A percentile compares a stretch with the other conserved stretches of the same genome.
phyloP scores from a whole-genome alignment of 2,797 vertebrate species.

The Benthosema pterotum region DNA sequence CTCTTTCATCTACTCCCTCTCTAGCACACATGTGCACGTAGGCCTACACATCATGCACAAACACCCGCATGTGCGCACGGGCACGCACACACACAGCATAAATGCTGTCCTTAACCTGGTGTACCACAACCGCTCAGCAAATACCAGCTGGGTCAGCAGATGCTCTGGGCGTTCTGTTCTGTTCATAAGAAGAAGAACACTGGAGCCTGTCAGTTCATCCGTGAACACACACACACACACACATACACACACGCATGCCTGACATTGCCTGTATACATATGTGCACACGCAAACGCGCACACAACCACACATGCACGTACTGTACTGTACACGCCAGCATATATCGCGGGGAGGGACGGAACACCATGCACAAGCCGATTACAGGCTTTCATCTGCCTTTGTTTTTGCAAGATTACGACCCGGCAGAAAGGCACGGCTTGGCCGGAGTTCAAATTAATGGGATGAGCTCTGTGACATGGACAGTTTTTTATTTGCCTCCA shows the following conservation, averaged over 20 bases:
- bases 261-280: no score
- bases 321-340: slow-evolving; percentile 44
- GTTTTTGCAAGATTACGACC: slow-evolving; percentile 34
- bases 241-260: slow-evolving; percentile 1
- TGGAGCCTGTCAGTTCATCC: neutral
- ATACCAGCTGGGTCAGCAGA: slow-evolving; percentile 79
- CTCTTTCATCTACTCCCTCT: no score
- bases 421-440: slow-evolving; percentile 29
- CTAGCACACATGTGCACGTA: neutral
- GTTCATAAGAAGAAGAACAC: slow-evolving; percentile 8
- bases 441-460: slow-evolving; percentile 49
- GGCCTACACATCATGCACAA: neutral
- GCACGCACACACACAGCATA: slow-evolving; percentile 35
- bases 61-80: neutral
- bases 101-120: slow-evolving; percentile 73
- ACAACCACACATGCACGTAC: slow-evolving; percentile 1
- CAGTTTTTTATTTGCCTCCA: neutral
- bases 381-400: slow-evolving; percentile 65
- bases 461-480: slow-evolving; percentile 17
- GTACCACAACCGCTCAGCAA: slow-evolving; percentile 62
- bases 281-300: neutral
- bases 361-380: slow-evolving; percentile 68
- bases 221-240: slow-evolving; percentile 26
- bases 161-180: slow-evolving; percentile 59
- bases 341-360: slow-evolving; percentile 29